Evolutionary conservation across 2,113 vertebrate genomes (phyloP).

Genomic region (Theristicus caerulescens): DNA sequence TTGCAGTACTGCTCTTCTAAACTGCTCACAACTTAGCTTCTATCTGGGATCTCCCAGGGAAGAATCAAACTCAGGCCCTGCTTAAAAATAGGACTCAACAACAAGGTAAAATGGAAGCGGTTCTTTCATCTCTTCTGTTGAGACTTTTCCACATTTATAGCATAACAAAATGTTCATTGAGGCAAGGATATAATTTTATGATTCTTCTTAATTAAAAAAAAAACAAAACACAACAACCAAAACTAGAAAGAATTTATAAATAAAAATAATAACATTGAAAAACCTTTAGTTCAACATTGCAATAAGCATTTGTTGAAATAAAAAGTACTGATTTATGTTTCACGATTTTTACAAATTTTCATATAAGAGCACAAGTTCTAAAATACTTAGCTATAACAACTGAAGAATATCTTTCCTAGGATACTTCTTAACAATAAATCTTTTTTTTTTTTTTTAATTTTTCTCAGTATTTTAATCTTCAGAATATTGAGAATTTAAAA

Average conservation of each 20-base stretch:
- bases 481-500: neutral
- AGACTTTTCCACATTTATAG: neutral
- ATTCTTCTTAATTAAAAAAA: neutral
- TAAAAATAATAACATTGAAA: neutral
- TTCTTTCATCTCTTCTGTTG: neutral
- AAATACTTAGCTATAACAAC: neutral
- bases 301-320: neutral
- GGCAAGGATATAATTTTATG: neutral
- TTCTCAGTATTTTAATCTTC: neutral
- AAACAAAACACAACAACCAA: neutral
- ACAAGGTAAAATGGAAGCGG: neutral
- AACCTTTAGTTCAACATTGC: neutral
- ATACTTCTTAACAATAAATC: neutral
- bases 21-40: neutral
- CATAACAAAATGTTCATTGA: neutral
- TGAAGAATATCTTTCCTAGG: neutral
- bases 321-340: neutral
- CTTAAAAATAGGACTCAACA: neutral
- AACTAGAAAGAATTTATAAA: neutral
- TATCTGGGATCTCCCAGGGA: neutral
- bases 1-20: neutral
- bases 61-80: neutral
- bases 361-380: neutral
- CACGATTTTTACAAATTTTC: neutral
- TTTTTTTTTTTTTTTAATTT: neutral